Evolutionary conservation across 2,797 vertebrate species (phyloP).

Genomic region (Menidia menidia): DNA sequence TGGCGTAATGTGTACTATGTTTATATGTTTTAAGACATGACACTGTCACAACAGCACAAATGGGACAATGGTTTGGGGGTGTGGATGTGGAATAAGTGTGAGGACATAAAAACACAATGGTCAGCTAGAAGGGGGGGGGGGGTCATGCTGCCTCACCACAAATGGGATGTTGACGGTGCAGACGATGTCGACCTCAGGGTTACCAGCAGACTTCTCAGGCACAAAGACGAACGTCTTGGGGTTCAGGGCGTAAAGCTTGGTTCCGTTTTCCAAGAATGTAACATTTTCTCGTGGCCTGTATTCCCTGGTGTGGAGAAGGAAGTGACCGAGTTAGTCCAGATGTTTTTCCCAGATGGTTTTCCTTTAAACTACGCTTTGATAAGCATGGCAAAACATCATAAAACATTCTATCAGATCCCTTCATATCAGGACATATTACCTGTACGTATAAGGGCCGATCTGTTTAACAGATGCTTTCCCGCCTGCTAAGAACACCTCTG

Average conservation of each 20-base stretch:
- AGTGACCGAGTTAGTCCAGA: conserved; percentile 32
- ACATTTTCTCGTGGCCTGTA: conserved; percentile 85
- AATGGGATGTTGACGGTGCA: conserved; percentile 84
- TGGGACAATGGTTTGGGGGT: conserved; percentile 15
- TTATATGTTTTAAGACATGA: conserved; percentile 9
- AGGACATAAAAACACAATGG: conserved; percentile 7
- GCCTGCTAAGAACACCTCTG: conserved; percentile 79
- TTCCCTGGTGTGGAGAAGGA: conserved; percentile 72
- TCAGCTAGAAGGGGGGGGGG: neutral
- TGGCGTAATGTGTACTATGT: neutral
- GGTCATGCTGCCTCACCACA: conserved; percentile 75
- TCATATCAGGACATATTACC: conserved; percentile 60
- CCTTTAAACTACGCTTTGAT: neutral
- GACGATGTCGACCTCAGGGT: conserved; percentile 80
- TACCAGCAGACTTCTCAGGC: conserved; percentile 81
- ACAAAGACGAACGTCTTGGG: conserved; percentile 86
- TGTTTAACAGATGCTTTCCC: conserved; percentile 80
- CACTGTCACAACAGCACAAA: conserved; percentile 24
- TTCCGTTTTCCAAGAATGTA: conserved; percentile 86
- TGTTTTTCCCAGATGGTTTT: conserved; percentile 25
- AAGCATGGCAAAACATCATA: neutral
- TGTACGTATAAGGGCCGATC: conserved; percentile 88
- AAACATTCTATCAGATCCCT: neutral
- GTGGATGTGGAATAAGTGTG: neutral
- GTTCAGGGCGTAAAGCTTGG: conserved; percentile 84